phyloP scores from a whole-genome alignment of 2,113 vertebrate species.

The Notiomystis cincta region DNA sequence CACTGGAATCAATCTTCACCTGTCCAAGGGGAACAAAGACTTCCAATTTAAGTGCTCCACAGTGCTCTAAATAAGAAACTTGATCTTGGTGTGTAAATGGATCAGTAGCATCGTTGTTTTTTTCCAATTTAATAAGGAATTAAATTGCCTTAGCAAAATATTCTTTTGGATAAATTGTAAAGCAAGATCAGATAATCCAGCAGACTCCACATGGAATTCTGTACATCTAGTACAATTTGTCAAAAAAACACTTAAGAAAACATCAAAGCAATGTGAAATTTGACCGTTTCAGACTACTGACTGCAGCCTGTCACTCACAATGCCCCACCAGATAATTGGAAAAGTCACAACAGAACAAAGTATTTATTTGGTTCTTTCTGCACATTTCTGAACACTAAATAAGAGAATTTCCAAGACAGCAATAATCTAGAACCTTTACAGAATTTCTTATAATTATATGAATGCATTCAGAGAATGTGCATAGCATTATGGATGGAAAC shows the following conservation, averaged over 20 bases:
- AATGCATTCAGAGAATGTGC: not conserved
- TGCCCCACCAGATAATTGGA: not conserved
- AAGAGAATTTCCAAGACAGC: not conserved
- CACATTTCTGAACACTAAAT: not conserved
- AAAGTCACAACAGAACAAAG: not conserved
- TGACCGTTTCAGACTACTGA: not conserved
- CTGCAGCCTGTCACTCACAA: not conserved
- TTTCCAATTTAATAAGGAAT: not conserved
- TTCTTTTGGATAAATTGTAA: not conserved
- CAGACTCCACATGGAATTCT: not conserved
- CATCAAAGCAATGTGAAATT: not conserved
- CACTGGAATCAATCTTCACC: constrained; percentile 3
- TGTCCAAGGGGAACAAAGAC: not conserved
- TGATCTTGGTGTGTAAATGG: not conserved
- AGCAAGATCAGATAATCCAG: not conserved
- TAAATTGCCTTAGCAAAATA: not conserved
- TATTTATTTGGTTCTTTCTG: not conserved
- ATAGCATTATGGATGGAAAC: not conserved
- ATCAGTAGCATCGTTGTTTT: not conserved
- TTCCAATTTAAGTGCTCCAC: not conserved
- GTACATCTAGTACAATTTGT: not conserved
- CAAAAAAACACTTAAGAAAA: not conserved
- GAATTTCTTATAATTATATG: not conserved
- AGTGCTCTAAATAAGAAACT: not conserved
- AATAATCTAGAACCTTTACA: not conserved